These are phyloP conservation scores for Pristionchus japonicus DNA, from an alignment of 2,888 invertebrate genomes.

Conservation along the genomic window DNA sequence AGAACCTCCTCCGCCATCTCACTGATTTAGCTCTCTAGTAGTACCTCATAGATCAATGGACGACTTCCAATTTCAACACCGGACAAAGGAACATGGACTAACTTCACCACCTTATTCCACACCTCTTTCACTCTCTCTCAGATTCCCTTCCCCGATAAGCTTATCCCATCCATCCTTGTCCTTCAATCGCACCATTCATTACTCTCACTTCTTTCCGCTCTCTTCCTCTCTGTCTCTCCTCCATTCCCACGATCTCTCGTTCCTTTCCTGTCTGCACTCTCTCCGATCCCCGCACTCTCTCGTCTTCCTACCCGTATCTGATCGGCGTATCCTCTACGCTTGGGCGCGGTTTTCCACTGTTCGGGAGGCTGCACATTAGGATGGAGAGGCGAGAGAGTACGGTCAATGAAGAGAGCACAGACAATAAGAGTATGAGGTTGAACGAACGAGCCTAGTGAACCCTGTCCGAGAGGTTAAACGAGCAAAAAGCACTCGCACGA, in stretches of 20 bases:
- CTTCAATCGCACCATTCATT: conserved; percentile 26
- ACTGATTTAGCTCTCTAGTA: too few relatives aligned
- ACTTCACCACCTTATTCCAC: not conserved
- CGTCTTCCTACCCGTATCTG: not conserved
- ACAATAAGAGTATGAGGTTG: not conserved
- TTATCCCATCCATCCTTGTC: conserved; percentile 31
- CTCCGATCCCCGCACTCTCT: conserved; percentile 3
- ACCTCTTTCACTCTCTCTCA: not conserved
- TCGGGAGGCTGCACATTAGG: not conserved
- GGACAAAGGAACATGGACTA: not conserved
- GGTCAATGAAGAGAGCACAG: not conserved
- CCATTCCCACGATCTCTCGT: not conserved
- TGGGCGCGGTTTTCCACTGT: conserved; percentile 7
- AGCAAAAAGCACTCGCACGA: not conserved
- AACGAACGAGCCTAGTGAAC: not conserved
- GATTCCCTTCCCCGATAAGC: not conserved
- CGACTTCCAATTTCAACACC: not conserved
- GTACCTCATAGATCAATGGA: too few relatives aligned
- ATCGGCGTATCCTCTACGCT: conserved; percentile 22
- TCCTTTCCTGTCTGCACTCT: not conserved
- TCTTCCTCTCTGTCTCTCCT: not conserved
- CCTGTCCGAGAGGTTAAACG: conserved; percentile 25
- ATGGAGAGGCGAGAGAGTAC: not conserved
- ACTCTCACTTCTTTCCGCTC: not conserved
- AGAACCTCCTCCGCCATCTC: too few relatives aligned